Evolutionary conservation across 2,113 vertebrate species (phyloP), one percentile per base, ranked within the genome.

Genomic region (Motacilla alba): DNA sequence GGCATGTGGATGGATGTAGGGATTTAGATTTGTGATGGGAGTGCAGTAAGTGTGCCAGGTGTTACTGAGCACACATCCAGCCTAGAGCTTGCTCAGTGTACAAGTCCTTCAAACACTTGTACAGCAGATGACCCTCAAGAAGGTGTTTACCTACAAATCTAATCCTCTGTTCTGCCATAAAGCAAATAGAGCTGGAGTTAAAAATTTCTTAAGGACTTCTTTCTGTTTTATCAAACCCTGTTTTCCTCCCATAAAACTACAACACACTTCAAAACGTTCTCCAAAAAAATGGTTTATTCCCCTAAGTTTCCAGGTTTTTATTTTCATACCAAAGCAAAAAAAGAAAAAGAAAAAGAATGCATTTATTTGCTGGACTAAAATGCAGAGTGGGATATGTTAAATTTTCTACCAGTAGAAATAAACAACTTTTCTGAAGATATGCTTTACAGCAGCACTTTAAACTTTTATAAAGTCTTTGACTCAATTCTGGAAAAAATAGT

Each of bases 291-390:
- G 2, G 0, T 68, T 12, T 55, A 13, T 64, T 75, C 5, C 1
- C 3, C 7, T 5, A 35, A 22, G 26, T 75, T 67, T 59, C 17
- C 16, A 41, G 23, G 10, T 2, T 63, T 92, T 79, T n/a, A 5
- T 53, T 83, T 94, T 94, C 41, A 62, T 53, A 33, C 0, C 2
- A 26, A 82, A 52, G 6, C 2, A 47, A 79, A 47, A 31, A 23
- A 28, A n/a, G 0, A 7, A n/a, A 15, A 31, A 15, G 1, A 37
- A 43, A 47, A 47, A 17, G 20, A 20, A 2, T 24, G 2, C 8
- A 28, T 44, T 31, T 81, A 27, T 2, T 50, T 33, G 4, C 11
- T 74, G 12, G 10, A 59, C 24, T n/a, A 26, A 72, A 82, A 63
- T 52, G 10, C 16, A 9, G 10, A 50, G 5, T 26, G 9, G 7